phyloP scores from a whole-genome alignment of 2,888 invertebrate genomes.

The Dynastes hyllus region DNA sequence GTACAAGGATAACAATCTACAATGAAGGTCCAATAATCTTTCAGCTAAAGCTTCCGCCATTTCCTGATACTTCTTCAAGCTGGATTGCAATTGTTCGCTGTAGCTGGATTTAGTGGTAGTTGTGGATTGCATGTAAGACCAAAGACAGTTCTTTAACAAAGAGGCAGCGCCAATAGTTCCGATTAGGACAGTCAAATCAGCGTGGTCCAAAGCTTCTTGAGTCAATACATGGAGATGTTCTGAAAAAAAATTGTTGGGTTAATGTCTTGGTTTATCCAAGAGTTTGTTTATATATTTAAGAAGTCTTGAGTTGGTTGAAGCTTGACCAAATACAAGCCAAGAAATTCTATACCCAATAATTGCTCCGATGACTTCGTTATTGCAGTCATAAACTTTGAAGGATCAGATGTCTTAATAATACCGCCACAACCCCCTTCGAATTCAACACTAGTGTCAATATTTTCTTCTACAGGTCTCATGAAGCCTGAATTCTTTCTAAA shows the following conservation, averaged over 20 bases:
- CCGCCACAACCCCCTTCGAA: constrained; percentile 71
- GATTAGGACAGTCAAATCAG: constrained; percentile 85
- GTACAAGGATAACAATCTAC: constrained; percentile 84
- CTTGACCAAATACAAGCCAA: too few species aligned
- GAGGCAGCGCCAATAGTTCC: constrained; percentile 88
- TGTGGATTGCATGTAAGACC: constrained; percentile 82
- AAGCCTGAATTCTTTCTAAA: constrained; percentile 80
- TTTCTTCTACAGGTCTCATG: constrained; percentile 59
- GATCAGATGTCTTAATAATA: constrained; percentile 84
- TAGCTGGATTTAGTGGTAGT: constrained; percentile 59
- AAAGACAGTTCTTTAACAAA: constrained; percentile 83
- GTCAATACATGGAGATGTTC: constrained; percentile 86
- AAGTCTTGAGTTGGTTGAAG: neutral
- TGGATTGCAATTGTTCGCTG: constrained; percentile 68
- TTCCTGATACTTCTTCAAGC: constrained; percentile 84
- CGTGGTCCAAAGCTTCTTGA: constrained; percentile 90
- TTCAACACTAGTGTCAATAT: constrained; percentile 71
- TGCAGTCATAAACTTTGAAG: constrained; percentile 82
- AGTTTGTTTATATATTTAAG: too few species aligned
- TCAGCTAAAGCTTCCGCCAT: constrained; percentile 91
- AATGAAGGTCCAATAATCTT: constrained; percentile 86
- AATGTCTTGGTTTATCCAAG: too few species aligned
- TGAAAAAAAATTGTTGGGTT: constrained; percentile 60
- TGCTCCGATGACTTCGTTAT: constrained; percentile 83
- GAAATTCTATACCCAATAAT: constrained; percentile 74